These are phyloP conservation scores for Cricetomys ansorgei DNA, from an alignment of 2,113 vertebrate genomes.

Conservation along the genomic window DNA sequence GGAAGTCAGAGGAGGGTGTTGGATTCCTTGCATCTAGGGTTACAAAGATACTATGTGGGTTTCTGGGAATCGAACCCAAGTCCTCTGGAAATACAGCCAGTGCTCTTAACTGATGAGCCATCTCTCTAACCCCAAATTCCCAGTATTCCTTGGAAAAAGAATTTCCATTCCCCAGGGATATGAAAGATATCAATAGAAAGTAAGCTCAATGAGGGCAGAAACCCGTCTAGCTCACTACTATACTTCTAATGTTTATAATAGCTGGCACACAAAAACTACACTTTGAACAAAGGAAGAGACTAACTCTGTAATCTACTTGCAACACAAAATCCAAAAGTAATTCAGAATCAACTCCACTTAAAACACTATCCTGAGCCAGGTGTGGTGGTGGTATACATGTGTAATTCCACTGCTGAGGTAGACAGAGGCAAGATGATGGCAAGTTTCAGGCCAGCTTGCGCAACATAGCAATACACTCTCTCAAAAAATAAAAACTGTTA, in stretches of 20 bases:
- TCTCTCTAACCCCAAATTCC: neutral
- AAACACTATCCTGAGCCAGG: slow-evolving; percentile 17
- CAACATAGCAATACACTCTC: neutral
- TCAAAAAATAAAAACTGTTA: neutral
- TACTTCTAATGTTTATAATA: slow-evolving; percentile 13
- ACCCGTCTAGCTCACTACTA: neutral
- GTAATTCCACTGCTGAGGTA: neutral
- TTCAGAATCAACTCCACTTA: neutral
- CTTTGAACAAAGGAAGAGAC: slow-evolving; percentile 37
- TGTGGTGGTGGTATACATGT: neutral
- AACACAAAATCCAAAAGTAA: slow-evolving; percentile 53
- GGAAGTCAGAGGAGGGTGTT: neutral
- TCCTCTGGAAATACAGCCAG: neutral
- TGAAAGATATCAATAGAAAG: slow-evolving; percentile 36
- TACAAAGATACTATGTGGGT: neutral
- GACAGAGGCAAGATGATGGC: neutral
- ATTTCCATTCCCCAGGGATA: slow-evolving; percentile 37
- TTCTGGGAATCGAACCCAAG: neutral
- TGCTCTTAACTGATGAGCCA: neutral
- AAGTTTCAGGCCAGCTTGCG: neutral
- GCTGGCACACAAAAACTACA: neutral
- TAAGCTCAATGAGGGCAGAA: neutral
- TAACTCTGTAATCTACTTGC: slow-evolving; percentile 55
- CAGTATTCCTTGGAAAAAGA: slow-evolving; percentile 26
- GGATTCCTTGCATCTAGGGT: too few relatives aligned